Evolutionary conservation across 64 coral and sea anemone genomes (phyloP), one percentile per base, ranked within the genome.

Genomic region (Cladopsammia gracilis): DNA sequence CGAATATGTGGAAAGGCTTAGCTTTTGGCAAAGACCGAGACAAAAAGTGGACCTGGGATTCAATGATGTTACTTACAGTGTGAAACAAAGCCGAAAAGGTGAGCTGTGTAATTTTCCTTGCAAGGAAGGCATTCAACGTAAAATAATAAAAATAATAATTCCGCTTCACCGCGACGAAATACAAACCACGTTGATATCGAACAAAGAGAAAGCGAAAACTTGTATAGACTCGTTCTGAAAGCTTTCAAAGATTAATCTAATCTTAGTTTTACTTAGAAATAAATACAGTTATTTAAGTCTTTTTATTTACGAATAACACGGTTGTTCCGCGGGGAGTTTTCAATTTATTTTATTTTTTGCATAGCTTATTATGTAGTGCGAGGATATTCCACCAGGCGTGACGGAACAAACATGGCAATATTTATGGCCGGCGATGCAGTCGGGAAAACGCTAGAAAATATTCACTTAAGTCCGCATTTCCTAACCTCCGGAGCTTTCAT

Each of bases 41-140:
- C 97, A 95, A 70, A 90, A 84, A 93, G 94, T 98, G 58, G 80
- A 96, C 62, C 78, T 98, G 23, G 86, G 93, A 56, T 98, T 98
- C 73, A 70, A 84, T 68, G 89, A 98, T 43, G 88, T 98, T 52
- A 91, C 86, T 77, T 98, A 98, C 89, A 95, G 71, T 71, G 91
- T 98, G 52, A 96, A 93, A 71, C 62, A 90, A 10, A 75, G 86
- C 10, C 92, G 97, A 93, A 93, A 96, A 90, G 97, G 97, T 98
- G 70, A 85, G 97, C 79, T 7, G 7, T 23, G 26, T 72, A 71
- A 24, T 60, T 57, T 48, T 25, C 6, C n/a, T 10, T 70, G 25
- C 8, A 45, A 78, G 24, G 19, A 10, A 25, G 12, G 1, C 6
- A 82, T 53, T 53, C 48, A 52, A 3, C 45, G 64, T 70, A 45